These are phyloP conservation scores for Diplosoma virens DNA, from an alignment of 23 tunicate species.

Conservation along the genomic window DNA sequence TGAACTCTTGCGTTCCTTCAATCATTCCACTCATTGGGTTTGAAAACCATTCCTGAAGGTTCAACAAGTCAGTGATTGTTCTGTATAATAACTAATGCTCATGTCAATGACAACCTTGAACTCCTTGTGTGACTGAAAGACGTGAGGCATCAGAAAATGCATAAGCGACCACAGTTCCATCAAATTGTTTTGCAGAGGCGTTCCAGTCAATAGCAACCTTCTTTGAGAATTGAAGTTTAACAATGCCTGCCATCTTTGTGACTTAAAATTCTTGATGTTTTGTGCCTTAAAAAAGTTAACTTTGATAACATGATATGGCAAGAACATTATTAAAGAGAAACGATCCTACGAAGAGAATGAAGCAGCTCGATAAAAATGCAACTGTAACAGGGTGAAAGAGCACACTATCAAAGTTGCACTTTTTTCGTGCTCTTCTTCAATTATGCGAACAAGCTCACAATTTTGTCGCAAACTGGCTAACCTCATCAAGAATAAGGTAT, in stretches of 20 bases:
- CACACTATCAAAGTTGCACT: slow-evolving; percentile 99
- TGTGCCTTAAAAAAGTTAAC: slow-evolving; percentile 48
- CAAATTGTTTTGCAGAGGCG: slow-evolving; percentile 95
- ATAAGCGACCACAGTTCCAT: slow-evolving; percentile 98
- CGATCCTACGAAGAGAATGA: not conserved
- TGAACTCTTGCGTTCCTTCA: slow-evolving; percentile 83
- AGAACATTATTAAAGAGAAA: not conserved
- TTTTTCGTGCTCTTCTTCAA: slow-evolving; percentile 14
- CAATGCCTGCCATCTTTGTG: slow-evolving; percentile 95
- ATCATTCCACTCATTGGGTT: slow-evolving; percentile 96
- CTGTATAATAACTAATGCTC: not conserved
- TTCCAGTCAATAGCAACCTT: slow-evolving; percentile 88
- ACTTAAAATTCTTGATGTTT: slow-evolving; percentile 94
- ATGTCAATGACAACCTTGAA: slow-evolving; percentile 79
- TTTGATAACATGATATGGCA: not conserved
- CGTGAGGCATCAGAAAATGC: slow-evolving; percentile 99
- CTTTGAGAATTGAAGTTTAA: slow-evolving; percentile 93
- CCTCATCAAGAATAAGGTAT: slow-evolving; percentile 93
- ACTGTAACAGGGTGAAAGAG: slow-evolving; percentile 57
- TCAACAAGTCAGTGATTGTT: not conserved
- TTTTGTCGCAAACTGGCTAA: slow-evolving; percentile 6
- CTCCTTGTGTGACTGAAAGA: slow-evolving; percentile 90
- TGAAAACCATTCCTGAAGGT: slow-evolving; percentile 95
- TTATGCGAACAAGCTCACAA: not conserved
- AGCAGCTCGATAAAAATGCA: slow-evolving; percentile 37